Conservation (phyloP, 2,888 invertebrate genomes). For the Hirtodrosophila trivittata region DNA sequence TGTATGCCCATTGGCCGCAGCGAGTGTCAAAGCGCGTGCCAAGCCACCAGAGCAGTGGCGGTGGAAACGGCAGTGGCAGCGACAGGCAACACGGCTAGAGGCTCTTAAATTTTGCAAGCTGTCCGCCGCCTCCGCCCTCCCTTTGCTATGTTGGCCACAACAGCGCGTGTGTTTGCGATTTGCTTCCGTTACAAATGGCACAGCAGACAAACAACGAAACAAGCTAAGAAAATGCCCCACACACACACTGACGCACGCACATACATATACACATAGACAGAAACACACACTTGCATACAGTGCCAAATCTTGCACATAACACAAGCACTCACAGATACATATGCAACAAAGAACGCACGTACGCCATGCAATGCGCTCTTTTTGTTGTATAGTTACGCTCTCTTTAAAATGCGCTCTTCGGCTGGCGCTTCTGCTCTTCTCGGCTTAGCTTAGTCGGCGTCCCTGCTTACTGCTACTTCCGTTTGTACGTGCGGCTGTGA, state of each 20-base stretch:
- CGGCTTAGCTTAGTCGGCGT: conserved; percentile 42
- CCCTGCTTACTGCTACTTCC: conserved; percentile 39
- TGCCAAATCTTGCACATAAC: conserved; percentile 57
- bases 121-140: no score
- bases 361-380: conserved; percentile 54
- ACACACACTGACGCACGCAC: background rate
- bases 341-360: conserved; percentile 53
- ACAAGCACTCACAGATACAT: conserved; percentile 12
- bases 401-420: conserved; percentile 54
- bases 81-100: conserved; percentile 38
- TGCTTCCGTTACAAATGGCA: conserved; percentile 76
- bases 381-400: conserved; percentile 23
- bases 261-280: conserved; percentile 11
- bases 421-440: conserved; percentile 41
- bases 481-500: conserved; percentile 40
- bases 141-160: conserved; percentile 18
- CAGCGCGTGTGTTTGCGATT: conserved; percentile 66
- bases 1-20: conserved; percentile 55
- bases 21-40: conserved; percentile 51
- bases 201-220: conserved; percentile 51
- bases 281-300: conserved; percentile 21
- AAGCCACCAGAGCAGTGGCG: conserved; percentile 33
- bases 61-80: conserved; percentile 11
- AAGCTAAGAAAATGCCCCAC: conserved; percentile 53
- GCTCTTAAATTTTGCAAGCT: conserved; percentile 50